phyloP scores from a whole-genome alignment of 2,888 invertebrate species.

The Brachyptera putata region DNA sequence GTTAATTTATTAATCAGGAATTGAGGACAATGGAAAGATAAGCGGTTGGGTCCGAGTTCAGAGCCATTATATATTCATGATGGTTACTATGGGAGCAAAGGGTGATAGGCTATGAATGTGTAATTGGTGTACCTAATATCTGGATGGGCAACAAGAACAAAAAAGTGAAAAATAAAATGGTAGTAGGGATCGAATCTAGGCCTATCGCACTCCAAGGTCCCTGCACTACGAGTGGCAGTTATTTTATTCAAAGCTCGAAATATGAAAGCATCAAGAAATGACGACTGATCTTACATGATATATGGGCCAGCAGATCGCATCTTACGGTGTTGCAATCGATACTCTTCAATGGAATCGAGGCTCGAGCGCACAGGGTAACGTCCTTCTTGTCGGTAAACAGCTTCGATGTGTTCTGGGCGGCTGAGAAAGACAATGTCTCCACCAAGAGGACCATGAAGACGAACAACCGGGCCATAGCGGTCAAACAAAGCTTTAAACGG shows the following conservation, averaged over 20 bases:
- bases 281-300: conserved; percentile 49
- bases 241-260: not conserved
- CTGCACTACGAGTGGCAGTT: too few relatives aligned
- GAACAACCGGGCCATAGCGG: conserved; percentile 61
- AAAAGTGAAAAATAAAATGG: too few relatives aligned
- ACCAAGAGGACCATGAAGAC: conserved; percentile 60
- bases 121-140: too few relatives aligned
- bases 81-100: too few relatives aligned
- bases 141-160: too few relatives aligned
- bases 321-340: conserved; percentile 54
- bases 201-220: too few relatives aligned
- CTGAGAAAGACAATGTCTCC: conserved; percentile 60
- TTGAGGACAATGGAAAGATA: too few relatives aligned
- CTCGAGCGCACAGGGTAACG: conserved; percentile 56
- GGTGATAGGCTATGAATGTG: too few relatives aligned
- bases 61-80: too few relatives aligned
- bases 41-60: too few relatives aligned
- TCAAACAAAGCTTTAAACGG: conserved; percentile 48
- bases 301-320: conserved; percentile 54
- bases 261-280: not conserved
- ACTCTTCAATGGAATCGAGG: conserved; percentile 61
- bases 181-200: too few relatives aligned
- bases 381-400: conserved; percentile 58
- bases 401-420: conserved; percentile 60
- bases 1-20: too few relatives aligned